A percentile compares a stretch with the other conserved stretches of the same genome.
These are phyloP conservation scores for Trematocara zebra DNA, from an alignment of 2,113 vertebrate genomes.

Conservation along the genomic window DNA sequence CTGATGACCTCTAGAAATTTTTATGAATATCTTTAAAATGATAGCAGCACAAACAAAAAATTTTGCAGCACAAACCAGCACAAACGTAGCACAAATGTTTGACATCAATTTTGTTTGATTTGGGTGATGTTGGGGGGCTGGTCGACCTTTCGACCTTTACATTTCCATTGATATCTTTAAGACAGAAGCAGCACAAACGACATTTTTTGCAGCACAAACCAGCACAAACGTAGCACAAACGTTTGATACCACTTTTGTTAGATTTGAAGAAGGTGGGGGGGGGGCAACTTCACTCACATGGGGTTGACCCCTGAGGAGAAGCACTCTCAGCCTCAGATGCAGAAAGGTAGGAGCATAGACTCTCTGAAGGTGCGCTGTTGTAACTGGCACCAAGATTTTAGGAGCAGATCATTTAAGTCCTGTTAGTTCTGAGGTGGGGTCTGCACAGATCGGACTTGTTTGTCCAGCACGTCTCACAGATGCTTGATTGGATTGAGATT, in stretches of 20 bases:
- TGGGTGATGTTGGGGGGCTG: no score
- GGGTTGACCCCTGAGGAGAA: background rate
- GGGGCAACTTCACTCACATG: background rate
- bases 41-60: background rate
- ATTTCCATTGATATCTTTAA: background rate
- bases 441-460: accelerated
- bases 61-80: background rate
- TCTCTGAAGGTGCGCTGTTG: background rate
- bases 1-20: background rate
- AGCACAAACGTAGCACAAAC: background rate
- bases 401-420: background rate
- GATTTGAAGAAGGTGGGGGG: background rate
- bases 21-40: background rate
- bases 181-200: background rate
- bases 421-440: background rate
- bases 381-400: background rate
- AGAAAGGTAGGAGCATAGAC: background rate
- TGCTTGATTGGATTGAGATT: background rate
- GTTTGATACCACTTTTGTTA: no score
- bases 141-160: background rate
- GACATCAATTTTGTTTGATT: no score
- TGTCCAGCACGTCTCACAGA: background rate
- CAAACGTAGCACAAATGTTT: no score
- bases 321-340: background rate
- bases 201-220: background rate